These are phyloP conservation scores for Aphelocoma californica DNA, from an alignment of 2,797 vertebrate species.

Conservation along the genomic window DNA sequence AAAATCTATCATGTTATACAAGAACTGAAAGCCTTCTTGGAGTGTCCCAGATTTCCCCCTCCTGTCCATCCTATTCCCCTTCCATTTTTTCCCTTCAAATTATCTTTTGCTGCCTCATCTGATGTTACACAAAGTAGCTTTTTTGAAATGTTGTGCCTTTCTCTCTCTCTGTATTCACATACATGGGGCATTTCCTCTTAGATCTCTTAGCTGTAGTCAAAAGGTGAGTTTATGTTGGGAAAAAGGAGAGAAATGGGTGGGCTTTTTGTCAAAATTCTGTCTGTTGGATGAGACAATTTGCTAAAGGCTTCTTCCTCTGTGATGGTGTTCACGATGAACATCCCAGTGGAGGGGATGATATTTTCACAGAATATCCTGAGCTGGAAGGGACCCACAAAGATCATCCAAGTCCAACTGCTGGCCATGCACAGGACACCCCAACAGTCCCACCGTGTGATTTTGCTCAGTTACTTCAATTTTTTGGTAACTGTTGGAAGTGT, in stretches of 20 bases:
- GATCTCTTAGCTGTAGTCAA: not conserved
- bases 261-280: not conserved
- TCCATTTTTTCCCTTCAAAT: not conserved
- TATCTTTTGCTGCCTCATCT: not conserved
- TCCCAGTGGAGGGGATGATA: not conserved
- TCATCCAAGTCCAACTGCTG: not conserved
- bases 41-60: conserved; percentile 29
- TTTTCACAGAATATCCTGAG: not conserved
- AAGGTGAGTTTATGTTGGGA: not conserved
- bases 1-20: conserved; percentile 1
- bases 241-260: not conserved
- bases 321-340: fast-evolving
- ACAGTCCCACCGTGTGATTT: not conserved
- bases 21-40: not conserved
- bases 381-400: not conserved
- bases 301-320: not conserved
- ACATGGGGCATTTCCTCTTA: not conserved
- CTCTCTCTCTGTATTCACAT: fast-evolving
- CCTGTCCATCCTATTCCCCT: not conserved
- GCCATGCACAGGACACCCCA: not conserved
- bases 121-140: not conserved
- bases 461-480: not conserved
- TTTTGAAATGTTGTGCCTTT: not conserved
- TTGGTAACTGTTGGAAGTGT: not conserved
- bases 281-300: fast-evolving